Evolutionary conservation across 1,140 invertebrate genomes (phyloP), one percentile per base, ranked within the genome.

Genomic region (Lethocerus indicus): DNA sequence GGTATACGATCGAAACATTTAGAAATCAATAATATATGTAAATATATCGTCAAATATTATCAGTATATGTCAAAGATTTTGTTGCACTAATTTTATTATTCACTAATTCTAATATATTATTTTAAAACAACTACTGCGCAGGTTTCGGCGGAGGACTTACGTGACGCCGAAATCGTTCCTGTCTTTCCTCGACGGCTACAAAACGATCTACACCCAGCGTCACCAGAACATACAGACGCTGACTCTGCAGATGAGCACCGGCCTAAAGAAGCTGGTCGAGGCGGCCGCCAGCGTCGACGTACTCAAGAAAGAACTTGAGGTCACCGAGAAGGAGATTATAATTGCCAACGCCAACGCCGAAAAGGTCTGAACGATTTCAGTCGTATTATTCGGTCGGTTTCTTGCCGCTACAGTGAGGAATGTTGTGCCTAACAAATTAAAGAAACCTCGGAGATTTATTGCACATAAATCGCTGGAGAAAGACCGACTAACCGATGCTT

Each of bases 131-230:
- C 14, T 28, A 13, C n/a, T n/a, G 6, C 47, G 1, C 48, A 79
- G 81, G 57, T 89, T 82, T 59, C 75, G 86, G 18, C 70, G 88
- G 40, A 75, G 83, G 57, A 78, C 80, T 7, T 84, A 87, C 61
- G 86, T 92, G 1, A 92, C 87, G 7, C 86, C 87, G 1, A 90
- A 88, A 64, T 90, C 87, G 0, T 87, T 85, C 58, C 67, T 92
- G 26, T 79, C 78, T 1, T 91, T 88, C 60, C 67, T 92, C 42
- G 76, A 74, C 51, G 78, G 80, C 6, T 92, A 91, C 62, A 88
- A 89, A 67, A 64, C 62, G 1, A 65, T 89, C 12, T 92, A 92
- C 59, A 70, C 71, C 20, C 71, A 79, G 40, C 82, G 76, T 58
- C 69, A 76, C 25, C 62, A 71, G 1, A 72, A 80, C 55, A 89